Evolutionary conservation across 1,140 invertebrate genomes (phyloP).

Genomic region (Pogonognathellus flavescens): DNA sequence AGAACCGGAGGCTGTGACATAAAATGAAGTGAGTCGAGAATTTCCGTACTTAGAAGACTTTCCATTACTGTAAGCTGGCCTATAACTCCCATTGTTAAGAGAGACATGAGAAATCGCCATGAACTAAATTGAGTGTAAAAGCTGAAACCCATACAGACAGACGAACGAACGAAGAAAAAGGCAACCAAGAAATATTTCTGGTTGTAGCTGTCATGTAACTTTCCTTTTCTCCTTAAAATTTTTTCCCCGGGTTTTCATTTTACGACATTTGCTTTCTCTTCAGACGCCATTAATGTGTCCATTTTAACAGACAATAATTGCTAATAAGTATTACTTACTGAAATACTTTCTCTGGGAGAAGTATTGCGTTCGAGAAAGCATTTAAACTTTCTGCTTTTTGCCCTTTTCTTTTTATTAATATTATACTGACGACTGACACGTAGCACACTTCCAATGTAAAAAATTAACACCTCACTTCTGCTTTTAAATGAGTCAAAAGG

Average conservation of each 20-base stretch:
- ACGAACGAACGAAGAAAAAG: background rate
- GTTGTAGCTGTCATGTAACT: background rate
- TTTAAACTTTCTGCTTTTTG: too few relatives aligned
- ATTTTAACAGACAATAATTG: too few relatives aligned
- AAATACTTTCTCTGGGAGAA: too few relatives aligned
- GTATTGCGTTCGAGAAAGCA: too few relatives aligned
- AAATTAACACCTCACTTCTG: too few relatives aligned
- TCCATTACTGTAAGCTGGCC: constrained; percentile 22
- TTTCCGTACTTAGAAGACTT: constrained; percentile 7
- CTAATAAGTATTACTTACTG: too few relatives aligned
- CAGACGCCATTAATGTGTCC: background rate
- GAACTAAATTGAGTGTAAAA: constrained; percentile 38
- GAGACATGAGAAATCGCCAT: constrained; percentile 31
- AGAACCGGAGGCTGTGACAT: constrained; percentile 35
- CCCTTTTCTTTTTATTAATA: too few relatives aligned
- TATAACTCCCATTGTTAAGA: constrained; percentile 7
- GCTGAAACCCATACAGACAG: constrained; percentile 11
- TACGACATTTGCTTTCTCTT: background rate
- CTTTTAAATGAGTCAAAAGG: too few relatives aligned
- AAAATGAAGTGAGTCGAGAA: constrained; percentile 14
- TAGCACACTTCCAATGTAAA: too few relatives aligned
- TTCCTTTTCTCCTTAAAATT: background rate
- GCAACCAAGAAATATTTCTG: too few relatives aligned
- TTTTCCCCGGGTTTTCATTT: background rate
- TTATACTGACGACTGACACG: too few relatives aligned